Evolutionary conservation across 2,113 vertebrate genomes (phyloP).

Genomic region (Festucalex cinctus): DNA sequence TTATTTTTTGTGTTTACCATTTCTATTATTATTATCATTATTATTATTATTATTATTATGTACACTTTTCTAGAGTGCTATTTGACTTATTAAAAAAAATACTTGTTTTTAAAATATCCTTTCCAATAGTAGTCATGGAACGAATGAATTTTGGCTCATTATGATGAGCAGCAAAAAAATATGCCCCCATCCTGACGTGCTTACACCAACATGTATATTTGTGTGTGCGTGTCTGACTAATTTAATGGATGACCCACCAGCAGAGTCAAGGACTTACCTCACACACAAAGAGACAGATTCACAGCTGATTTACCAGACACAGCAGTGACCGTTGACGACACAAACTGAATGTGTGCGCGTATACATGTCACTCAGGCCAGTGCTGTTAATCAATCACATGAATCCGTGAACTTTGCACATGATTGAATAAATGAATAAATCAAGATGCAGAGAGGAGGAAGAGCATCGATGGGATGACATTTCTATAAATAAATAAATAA

Average conservation of each 20-base stretch:
- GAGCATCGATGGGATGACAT: not conserved
- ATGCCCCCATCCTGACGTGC: too few species aligned
- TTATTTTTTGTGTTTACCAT: too few species aligned
- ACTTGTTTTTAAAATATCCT: too few species aligned
- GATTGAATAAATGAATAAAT: conserved; percentile 47
- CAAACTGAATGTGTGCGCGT: conserved; percentile 33
- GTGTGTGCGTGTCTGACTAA: conserved; percentile 24
- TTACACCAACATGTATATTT: not conserved
- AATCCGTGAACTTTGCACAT: conserved; percentile 63
- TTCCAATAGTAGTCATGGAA: too few species aligned
- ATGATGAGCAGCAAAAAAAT: too few species aligned
- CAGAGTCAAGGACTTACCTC: conserved; percentile 40
- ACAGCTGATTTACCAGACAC: conserved; percentile 41
- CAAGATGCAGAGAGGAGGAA: conserved; percentile 17
- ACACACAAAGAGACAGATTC: too few species aligned
- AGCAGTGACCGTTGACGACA: conserved; percentile 57
- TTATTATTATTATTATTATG: too few species aligned
- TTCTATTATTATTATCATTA: too few species aligned
- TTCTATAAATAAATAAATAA: not conserved
- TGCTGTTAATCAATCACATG: conserved; percentile 59
- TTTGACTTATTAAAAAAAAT: too few species aligned
- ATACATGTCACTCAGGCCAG: conserved; percentile 33
- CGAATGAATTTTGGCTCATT: too few species aligned
- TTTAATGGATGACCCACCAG: conserved; percentile 50
- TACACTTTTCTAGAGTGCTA: too few species aligned